Percentiles rank a stretch among this genome's conserved stretches.
phyloP scores from a whole-genome alignment of 2,797 vertebrate genomes.

The Octomys mimax region DNA sequence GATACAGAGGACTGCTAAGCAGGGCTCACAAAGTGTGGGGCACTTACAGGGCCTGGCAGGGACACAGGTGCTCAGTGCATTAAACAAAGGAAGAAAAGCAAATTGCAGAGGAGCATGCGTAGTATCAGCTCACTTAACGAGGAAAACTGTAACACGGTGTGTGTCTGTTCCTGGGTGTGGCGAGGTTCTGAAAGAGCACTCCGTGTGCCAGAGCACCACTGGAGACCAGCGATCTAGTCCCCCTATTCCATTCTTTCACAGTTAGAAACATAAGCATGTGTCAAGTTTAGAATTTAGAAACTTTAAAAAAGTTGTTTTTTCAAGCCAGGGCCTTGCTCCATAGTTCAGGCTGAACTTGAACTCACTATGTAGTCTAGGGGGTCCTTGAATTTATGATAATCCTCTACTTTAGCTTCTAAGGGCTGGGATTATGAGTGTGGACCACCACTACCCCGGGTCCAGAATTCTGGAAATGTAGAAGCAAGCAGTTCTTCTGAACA shows the following conservation, averaged over 20 bases:
- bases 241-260: not conserved
- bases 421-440: not conserved
- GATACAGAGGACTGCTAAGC: not conserved
- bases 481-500: not conserved
- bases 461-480: not conserved
- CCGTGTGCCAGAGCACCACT: too few species aligned
- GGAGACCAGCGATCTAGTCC: not conserved
- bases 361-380: not conserved
- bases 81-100: not conserved
- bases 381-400: not conserved
- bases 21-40: not conserved
- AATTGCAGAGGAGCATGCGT: not conserved
- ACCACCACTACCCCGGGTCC: not conserved
- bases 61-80: not conserved
- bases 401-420: not conserved
- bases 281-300: not conserved
- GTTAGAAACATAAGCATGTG: not conserved
- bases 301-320: not conserved
- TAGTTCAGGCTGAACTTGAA: too few species aligned
- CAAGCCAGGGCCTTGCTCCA: not conserved
- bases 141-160: not conserved
- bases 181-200: not conserved
- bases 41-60: not conserved
- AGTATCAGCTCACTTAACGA: not conserved
- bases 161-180: not conserved